These are phyloP conservation scores for Panagrolaimus sp. DNA, from an alignment of 1,140 invertebrate species.

Conservation along the genomic window DNA sequence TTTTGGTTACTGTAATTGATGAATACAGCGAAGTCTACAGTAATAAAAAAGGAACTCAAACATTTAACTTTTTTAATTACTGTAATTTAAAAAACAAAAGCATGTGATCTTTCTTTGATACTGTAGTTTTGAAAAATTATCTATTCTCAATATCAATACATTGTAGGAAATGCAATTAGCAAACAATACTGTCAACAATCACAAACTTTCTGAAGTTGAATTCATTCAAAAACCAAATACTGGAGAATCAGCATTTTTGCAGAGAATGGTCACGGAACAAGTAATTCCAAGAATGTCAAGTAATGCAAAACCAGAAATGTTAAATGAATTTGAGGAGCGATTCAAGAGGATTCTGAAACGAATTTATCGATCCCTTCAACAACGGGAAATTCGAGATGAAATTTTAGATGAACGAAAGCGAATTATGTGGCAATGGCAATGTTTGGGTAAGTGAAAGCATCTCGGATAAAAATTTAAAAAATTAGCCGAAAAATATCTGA, in stretches of 20 bases:
- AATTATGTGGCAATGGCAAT: constrained; percentile 73
- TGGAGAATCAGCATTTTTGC: constrained; percentile 45
- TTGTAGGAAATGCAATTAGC: neutral
- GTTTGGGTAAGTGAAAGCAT: too few relatives aligned
- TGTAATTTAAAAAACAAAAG: too few relatives aligned
- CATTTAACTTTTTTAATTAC: too few relatives aligned
- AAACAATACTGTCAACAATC: neutral
- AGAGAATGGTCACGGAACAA: constrained; percentile 46
- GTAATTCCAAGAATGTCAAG: constrained; percentile 27
- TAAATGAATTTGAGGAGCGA: constrained; percentile 52
- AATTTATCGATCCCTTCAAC: constrained; percentile 52
- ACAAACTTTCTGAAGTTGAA: constrained; percentile 18
- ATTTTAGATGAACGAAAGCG: constrained; percentile 69
- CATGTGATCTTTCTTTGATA: too few relatives aligned
- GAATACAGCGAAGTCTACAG: too few relatives aligned
- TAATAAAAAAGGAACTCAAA: too few relatives aligned
- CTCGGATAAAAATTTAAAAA: too few relatives aligned
- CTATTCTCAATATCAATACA: too few relatives aligned
- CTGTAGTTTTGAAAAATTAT: too few relatives aligned
- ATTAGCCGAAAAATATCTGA: too few relatives aligned
- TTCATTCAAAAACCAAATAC: constrained; percentile 4
- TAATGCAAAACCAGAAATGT: constrained; percentile 34
- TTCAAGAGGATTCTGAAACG: constrained; percentile 54
- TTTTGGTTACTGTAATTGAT: too few relatives aligned
- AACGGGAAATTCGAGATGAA: constrained; percentile 66